phyloP scores from a whole-genome alignment of 2,797 vertebrate genomes.

The Percopsis omiscomaycus region DNA sequence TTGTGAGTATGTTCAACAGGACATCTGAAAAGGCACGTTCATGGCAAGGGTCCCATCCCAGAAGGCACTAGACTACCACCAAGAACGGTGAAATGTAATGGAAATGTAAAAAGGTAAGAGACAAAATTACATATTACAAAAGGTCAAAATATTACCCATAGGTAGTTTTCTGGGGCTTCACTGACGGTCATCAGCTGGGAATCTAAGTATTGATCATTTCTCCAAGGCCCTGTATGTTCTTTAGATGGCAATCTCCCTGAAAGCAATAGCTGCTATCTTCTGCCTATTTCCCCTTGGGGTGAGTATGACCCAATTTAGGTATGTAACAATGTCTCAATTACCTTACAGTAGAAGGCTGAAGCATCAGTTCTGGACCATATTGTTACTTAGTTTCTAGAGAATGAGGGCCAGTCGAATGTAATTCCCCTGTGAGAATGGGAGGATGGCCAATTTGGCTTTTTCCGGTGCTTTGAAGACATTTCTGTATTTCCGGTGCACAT shows the following conservation, averaged over 20 bases:
- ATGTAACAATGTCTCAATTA: constrained; percentile 67
- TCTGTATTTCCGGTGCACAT: not conserved
- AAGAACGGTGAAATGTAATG: not conserved
- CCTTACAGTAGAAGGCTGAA: constrained; percentile 54
- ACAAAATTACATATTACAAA: constrained; percentile 36
- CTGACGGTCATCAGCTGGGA: constrained; percentile 37
- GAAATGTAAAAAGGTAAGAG: constrained; percentile 10
- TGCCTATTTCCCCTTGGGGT: constrained; percentile 46
- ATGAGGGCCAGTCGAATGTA: no score
- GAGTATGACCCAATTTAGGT: constrained; percentile 66
- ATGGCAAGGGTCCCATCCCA: no score
- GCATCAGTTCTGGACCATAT: constrained; percentile 16
- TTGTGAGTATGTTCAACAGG: no score
- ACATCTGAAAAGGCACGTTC: no score
- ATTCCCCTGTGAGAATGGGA: no score
- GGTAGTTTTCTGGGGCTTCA: constrained; percentile 44
- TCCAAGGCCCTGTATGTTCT: constrained; percentile 45
- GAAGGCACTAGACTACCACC: not conserved
- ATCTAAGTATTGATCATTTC: constrained; percentile 48
- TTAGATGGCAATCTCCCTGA: constrained; percentile 56
- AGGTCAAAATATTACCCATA: constrained; percentile 21
- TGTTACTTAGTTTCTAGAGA: no score
- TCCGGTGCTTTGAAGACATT: constrained; percentile 31
- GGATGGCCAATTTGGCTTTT: no score
- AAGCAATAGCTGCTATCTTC: constrained; percentile 40